Percentiles rank a stretch among this genome's conserved stretches.
Evolutionary conservation across 2,797 vertebrate genomes (phyloP).

Genomic region (Eidolon dupreanum): DNA sequence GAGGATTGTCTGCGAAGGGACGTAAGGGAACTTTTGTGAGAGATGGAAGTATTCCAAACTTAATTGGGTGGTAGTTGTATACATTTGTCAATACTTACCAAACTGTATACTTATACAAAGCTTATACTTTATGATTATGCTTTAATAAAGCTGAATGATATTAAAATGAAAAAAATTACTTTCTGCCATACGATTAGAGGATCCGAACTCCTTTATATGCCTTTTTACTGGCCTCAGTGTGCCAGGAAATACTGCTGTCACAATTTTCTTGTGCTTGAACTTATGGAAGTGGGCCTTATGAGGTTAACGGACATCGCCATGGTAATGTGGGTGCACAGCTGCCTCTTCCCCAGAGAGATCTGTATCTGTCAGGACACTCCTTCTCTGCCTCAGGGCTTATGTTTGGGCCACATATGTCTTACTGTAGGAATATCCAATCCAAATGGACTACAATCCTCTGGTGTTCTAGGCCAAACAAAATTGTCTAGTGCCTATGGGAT

Average conservation of each 20-base stretch:
- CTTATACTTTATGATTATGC: not conserved
- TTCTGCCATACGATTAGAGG: not conserved
- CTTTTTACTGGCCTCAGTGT: not conserved
- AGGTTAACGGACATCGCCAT: not conserved
- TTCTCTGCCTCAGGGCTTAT: not conserved
- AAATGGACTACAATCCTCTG: not conserved
- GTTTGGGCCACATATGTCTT: not conserved
- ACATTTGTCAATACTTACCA: not conserved
- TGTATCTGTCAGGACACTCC: not conserved
- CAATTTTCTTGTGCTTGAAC: not conserved
- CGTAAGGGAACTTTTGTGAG: not conserved
- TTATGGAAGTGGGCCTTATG: not conserved
- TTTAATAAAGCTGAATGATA: not conserved
- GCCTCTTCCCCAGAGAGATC: not conserved
- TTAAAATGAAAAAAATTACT: not conserved
- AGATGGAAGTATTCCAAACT: not conserved
- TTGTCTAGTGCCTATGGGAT: not conserved
- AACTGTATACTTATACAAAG: not conserved
- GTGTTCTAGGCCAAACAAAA: not conserved
- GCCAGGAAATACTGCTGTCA: not conserved
- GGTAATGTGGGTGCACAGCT: no score
- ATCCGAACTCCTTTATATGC: not conserved
- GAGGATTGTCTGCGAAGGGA: not conserved
- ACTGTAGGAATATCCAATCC: not conserved
- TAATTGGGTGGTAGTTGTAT: not conserved